phyloP scores from a whole-genome alignment of 2,797 vertebrate species.

The Thaleichthys pacificus region DNA sequence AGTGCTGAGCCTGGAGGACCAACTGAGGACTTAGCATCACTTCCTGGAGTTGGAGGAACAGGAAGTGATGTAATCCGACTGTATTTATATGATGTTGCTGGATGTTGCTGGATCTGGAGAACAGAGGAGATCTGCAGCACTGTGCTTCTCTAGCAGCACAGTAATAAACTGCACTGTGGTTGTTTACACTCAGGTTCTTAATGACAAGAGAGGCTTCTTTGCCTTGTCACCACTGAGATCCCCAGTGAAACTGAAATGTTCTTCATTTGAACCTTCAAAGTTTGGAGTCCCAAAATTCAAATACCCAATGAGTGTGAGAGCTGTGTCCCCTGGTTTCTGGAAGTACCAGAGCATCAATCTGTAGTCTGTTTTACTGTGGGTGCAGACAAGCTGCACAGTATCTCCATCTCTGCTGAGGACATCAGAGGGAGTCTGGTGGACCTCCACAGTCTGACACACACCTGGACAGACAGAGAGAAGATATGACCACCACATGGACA shows the following conservation, averaged over 20 bases:
- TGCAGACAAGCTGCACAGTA: conserved; percentile 29
- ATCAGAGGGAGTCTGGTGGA: conserved; percentile 29
- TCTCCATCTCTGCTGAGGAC: conserved; percentile 28
- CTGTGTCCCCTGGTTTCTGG: conserved; percentile 27
- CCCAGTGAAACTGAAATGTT: conserved; percentile 44
- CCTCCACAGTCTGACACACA: conserved; percentile 2
- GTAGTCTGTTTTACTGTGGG: conserved; percentile 40
- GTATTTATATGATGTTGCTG: too few species aligned
- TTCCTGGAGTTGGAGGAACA: too few species aligned
- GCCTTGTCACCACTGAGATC: conserved; percentile 27
- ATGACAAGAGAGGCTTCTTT: conserved; percentile 34
- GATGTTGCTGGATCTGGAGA: too few species aligned
- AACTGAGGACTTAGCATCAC: too few species aligned
- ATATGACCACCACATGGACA: not conserved
- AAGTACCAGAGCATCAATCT: conserved; percentile 60
- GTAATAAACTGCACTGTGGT: conserved; percentile 46
- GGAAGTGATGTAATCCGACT: too few species aligned
- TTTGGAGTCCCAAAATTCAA: not conserved
- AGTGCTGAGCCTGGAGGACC: too few species aligned
- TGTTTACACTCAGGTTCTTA: too few species aligned
- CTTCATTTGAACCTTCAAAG: not conserved
- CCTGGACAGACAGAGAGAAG: not conserved
- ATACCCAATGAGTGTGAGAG: conserved; percentile 49
- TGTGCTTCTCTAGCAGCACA: too few species aligned
- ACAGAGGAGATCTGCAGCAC: too few species aligned